Evolutionary conservation across 2,888 invertebrate genomes (phyloP).

Genomic region (Erannis defoliaria): DNA sequence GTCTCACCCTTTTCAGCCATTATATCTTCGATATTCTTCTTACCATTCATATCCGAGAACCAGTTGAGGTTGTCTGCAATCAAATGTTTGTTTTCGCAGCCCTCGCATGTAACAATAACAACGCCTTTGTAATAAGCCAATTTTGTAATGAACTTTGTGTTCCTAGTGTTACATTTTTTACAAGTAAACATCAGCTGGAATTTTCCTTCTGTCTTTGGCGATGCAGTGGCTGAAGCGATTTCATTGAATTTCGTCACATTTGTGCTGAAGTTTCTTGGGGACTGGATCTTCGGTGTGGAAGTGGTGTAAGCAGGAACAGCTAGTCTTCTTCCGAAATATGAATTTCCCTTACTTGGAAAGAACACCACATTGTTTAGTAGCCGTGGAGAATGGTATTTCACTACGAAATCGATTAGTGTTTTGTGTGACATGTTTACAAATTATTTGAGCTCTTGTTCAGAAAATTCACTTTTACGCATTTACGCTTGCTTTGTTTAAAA

Average conservation of each 20-base stretch:
- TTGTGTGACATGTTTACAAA: slow-evolving; percentile 67
- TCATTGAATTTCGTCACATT: slow-evolving; percentile 59
- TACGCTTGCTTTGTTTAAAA: neutral
- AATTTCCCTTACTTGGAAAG: slow-evolving; percentile 81
- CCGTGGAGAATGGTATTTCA: slow-evolving; percentile 78
- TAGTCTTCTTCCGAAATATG: slow-evolving; percentile 74
- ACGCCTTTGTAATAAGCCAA: slow-evolving; percentile 95
- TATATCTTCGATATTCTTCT: slow-evolving; percentile 96
- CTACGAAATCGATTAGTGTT: slow-evolving; percentile 78
- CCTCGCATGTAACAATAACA: slow-evolving; percentile 95
- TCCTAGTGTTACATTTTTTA: slow-evolving; percentile 93
- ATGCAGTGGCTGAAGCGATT: slow-evolving; percentile 50
- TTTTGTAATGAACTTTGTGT: slow-evolving; percentile 93
- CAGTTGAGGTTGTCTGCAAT: slow-evolving; percentile 98
- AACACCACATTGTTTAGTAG: slow-evolving; percentile 75
- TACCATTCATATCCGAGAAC: slow-evolving; percentile 93
- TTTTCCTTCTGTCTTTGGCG: slow-evolving; percentile 79
- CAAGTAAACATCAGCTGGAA: slow-evolving; percentile 94
- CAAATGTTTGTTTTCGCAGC: slow-evolving; percentile 95
- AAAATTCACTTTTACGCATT: neutral
- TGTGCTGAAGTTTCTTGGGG: slow-evolving; percentile 71
- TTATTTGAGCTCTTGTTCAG: neutral
- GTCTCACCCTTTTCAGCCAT: slow-evolving; percentile 95
- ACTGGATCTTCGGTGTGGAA: slow-evolving; percentile 67
- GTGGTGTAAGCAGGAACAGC: slow-evolving; percentile 62